Base-by-base conservation (phyloP, 2,797 vertebrate genomes). In the Hydrophis major region DNA sequence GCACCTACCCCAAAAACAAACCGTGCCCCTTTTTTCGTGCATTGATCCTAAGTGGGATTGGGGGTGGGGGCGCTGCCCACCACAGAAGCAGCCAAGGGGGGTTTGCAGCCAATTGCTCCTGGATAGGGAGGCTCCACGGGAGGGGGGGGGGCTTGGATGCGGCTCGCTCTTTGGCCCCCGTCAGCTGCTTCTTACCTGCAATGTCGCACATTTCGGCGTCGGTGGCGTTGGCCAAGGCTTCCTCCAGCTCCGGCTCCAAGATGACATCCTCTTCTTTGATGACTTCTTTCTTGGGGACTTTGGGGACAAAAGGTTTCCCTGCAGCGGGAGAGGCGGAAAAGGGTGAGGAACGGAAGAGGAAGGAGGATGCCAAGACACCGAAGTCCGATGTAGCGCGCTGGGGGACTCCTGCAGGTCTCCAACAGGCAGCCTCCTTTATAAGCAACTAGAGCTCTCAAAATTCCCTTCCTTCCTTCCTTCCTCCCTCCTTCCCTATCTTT, bases 131-230 rank as follows among this genome's bases (percentile, higher is more conserved):
- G 86, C 55, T 87, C 28, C 28, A 32, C 4, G 8, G 55, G 1
- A 8, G 12, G 60, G 16, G 55, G 55, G 1, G 18, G 12, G 60
- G 2, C 86, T 32, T 28, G n/a, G 12, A 4, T 28, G 27, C 1
- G 4, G n/a, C 37, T 42, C 10, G 4, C 37, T 89, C 37, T n/a
- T 27, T 4, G 14, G 3, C 86, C 0, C 25, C 69, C 20, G 0
- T 2, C 2, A 6, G 8, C 28, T 14, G 1, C 61, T 22, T n/a
- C 96, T 60, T 60, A 99, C 99, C 99, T 96, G 99, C 99, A 28
- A 99, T 99, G 93, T 99, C 99, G 3, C 99, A 99, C 99, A 99
- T 99, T 96, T 99, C 99, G 0, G 99, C 99, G 0, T 99, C 99
- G 0, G 98, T 98, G 96, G 99, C 99, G 0, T 99, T 98, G 91